phyloP scores from a whole-genome alignment of 2,113 vertebrate genomes.

The Motacilla alba region DNA sequence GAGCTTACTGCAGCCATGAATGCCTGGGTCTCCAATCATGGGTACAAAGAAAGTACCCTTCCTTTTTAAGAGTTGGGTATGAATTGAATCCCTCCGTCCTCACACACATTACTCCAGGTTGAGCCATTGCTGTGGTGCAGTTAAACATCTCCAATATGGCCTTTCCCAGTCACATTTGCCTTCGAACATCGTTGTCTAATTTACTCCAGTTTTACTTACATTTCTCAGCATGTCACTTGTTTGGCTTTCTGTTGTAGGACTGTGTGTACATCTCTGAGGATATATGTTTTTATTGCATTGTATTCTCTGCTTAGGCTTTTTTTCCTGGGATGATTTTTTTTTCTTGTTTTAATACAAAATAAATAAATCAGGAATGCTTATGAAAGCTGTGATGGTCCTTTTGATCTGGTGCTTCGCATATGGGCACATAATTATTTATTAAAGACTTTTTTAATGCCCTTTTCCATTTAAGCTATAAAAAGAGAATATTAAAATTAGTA shows the following conservation, averaged over 20 bases:
- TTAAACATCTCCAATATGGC: not conserved
- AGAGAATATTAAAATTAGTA: slow-evolving; percentile 57
- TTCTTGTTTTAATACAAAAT: slow-evolving; percentile 45
- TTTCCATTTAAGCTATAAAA: slow-evolving; percentile 44
- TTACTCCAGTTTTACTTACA: not conserved
- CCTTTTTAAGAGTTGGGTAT: not conserved
- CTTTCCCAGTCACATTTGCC: not conserved
- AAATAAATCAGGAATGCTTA: slow-evolving; percentile 40
- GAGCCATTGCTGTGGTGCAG: not conserved
- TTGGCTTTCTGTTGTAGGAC: not conserved
- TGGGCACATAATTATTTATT: slow-evolving; percentile 59
- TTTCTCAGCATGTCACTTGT: not conserved
- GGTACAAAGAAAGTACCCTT: not conserved
- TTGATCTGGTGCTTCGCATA: slow-evolving; percentile 54
- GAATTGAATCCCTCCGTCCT: not conserved
- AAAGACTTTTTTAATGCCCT: slow-evolving; percentile 27
- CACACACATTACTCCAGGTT: not conserved
- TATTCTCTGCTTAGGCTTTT: slow-evolving; percentile 1
- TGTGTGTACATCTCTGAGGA: not conserved
- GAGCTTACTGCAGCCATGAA: fast-evolving
- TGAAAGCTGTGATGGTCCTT: slow-evolving; percentile 23
- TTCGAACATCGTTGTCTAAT: not conserved
- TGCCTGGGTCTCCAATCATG: not conserved
- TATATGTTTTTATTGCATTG: not conserved
- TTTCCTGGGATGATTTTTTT: not conserved